Evolutionary conservation across 92 coral and sea anemone species (phyloP), one percentile per base, ranked within the genome.

Genomic region (Diadumene lineata): DNA sequence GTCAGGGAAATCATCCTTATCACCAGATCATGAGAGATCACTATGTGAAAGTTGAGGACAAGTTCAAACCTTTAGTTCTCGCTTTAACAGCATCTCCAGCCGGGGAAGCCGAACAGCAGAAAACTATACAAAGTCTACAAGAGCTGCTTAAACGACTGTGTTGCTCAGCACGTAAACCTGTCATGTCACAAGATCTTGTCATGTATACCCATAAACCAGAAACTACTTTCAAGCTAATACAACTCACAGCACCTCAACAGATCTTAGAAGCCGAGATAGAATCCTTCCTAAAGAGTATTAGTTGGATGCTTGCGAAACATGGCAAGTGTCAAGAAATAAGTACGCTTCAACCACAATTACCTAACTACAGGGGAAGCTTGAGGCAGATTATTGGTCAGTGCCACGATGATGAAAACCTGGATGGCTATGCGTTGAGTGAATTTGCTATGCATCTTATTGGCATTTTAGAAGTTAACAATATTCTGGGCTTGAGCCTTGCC

Each of bases 61-160:
- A 76, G 61, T 82, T 34, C 44, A 96, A 92, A 67, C 99, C 99
- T 34, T 63, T 96, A 51, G 79, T 92, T 60, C 81, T 96, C 26
- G 97, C 92, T 23, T 86, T 92, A 38, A 86, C 99, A 2, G 99
- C 99, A 11, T 96, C 99, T 0, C 99, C 99, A 1, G 93, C 93
- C 0, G 94, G 96, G 6, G 89, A 76, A 7, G 50, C 58, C 13
- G 76, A 78, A 56, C 84, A 68, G 34, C 73, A 79, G 27, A 73
- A 74, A 27, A 92, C 93, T 6, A 43, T 64, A 31, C 46, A 34
- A 11, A 82, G 73, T 22, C 70, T 92, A 19, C 34, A 76, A 26
- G 87, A 56, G 8, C 72, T 96, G 34, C 89, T 96, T 8, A 56
- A 57, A 6, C 84, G 76, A 58, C 89, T 96, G 8, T 64, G 75